A percentile compares a stretch with the other conserved stretches of the same genome.
Conservation (phyloP, 2,888 invertebrate species). For the Congeria kusceri region DNA sequence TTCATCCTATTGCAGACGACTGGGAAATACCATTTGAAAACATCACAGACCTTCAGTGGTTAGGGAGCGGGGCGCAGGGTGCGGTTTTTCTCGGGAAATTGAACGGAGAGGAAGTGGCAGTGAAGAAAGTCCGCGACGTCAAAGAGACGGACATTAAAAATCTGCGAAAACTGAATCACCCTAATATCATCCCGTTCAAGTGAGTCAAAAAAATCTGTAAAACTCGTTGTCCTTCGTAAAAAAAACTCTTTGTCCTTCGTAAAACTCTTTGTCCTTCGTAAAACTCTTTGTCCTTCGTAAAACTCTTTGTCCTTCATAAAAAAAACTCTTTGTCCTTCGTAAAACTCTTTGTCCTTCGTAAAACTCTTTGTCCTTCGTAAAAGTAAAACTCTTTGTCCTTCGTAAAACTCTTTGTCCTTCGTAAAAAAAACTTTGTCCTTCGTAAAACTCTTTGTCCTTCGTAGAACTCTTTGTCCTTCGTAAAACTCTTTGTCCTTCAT, state of each 20-base stretch:
- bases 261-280: no score
- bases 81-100: slow-evolving; percentile 96
- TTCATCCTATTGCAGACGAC: slow-evolving; percentile 88
- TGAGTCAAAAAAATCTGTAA: slow-evolving; percentile 82
- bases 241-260: no score
- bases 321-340: no score
- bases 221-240: no score
- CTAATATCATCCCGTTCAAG: slow-evolving; percentile 96
- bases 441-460: no score
- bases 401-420: no score
- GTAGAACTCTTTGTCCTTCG: no score
- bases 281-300: not conserved
- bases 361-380: no score
- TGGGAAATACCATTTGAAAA: slow-evolving; percentile 98
- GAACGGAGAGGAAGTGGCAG: slow-evolving; percentile 93
- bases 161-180: slow-evolving; percentile 95
- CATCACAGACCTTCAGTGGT: slow-evolving; percentile 94
- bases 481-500: no score
- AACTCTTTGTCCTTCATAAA: not conserved
- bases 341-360: no score
- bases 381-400: no score
- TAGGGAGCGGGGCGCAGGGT: slow-evolving; percentile 98
- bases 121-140: slow-evolving; percentile 97
- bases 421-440: no score
- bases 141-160: slow-evolving; percentile 97